These are phyloP conservation scores for Cydia strobilella DNA, from an alignment of 1,140 invertebrate species.

Conservation along the genomic window DNA sequence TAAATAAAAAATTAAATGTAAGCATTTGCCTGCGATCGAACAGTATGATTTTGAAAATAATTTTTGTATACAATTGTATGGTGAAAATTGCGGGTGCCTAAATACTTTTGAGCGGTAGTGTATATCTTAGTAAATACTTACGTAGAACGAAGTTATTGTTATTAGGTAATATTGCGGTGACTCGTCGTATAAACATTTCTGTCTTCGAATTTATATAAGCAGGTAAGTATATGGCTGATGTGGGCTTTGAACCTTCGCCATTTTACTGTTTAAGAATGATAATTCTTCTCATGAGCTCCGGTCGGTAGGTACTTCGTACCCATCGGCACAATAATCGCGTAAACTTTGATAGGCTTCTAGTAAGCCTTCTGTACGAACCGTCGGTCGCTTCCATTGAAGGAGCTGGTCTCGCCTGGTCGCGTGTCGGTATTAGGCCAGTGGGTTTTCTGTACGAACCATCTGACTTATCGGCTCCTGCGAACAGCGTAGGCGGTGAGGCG, in stretches of 20 bases:
- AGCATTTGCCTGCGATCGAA: too few relatives aligned
- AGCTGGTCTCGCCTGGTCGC: neutral
- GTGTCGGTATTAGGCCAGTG: neutral
- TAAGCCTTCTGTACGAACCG: slow-evolving; percentile 13
- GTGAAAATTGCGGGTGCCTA: too few relatives aligned
- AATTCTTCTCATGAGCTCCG: neutral
- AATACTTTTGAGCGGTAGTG: too few relatives aligned
- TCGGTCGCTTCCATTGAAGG: neutral
- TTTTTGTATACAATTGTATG: too few relatives aligned
- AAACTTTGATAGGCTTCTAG: neutral
- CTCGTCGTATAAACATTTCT: neutral
- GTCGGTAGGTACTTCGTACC: neutral
- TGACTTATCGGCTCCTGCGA: slow-evolving; percentile 46
- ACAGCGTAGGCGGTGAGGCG: slow-evolving; percentile 39
- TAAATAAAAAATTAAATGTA: too few relatives aligned
- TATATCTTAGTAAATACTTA: too few relatives aligned
- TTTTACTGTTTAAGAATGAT: neutral
- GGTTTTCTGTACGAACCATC: slow-evolving; percentile 4
- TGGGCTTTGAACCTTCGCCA: too few relatives aligned
- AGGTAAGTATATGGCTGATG: too few relatives aligned
- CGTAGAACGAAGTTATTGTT: neutral
- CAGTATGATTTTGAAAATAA: too few relatives aligned
- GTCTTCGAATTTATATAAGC: neutral
- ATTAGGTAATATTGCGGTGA: neutral
- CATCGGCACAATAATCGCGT: neutral